These are phyloP conservation scores for Orthosia gothica DNA, from an alignment of 2,888 invertebrate genomes.

Conservation along the genomic window DNA sequence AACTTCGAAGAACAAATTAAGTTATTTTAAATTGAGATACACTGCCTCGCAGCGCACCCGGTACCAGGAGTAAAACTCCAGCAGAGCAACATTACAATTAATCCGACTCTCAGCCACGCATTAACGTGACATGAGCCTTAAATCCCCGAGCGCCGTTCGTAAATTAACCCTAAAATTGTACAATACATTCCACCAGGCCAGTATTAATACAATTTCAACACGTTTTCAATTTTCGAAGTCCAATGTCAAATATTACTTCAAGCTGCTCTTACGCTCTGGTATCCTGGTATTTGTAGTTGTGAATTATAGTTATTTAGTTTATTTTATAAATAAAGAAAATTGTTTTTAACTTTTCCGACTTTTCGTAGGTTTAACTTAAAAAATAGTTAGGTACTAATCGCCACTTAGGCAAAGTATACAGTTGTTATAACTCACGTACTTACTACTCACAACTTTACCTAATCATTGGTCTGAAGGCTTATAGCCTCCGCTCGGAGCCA, in stretches of 20 bases:
- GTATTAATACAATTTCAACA: slow-evolving; percentile 64
- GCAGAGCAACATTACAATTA: slow-evolving; percentile 62
- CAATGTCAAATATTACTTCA: slow-evolving; percentile 47
- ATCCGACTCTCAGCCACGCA: slow-evolving; percentile 60
- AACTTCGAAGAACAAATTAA: slow-evolving; percentile 38
- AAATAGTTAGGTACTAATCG: too few species aligned
- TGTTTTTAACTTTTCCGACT: neutral
- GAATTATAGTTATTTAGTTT: slow-evolving; percentile 17
- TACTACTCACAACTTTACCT: too few species aligned
- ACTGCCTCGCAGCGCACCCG: slow-evolving; percentile 28
- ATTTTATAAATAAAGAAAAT: neutral
- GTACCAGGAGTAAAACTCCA: slow-evolving; percentile 38
- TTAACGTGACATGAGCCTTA: slow-evolving; percentile 62
- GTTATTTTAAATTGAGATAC: slow-evolving; percentile 36
- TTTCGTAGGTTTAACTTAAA: neutral
- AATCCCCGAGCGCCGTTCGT: slow-evolving; percentile 63
- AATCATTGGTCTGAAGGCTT: too few species aligned
- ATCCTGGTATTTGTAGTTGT: slow-evolving; percentile 38
- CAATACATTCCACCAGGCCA: slow-evolving; percentile 58
- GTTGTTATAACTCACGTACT: too few species aligned
- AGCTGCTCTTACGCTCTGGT: slow-evolving; percentile 38
- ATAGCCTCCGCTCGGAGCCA: too few species aligned
- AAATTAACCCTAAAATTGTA: slow-evolving; percentile 66
- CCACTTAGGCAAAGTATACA: too few species aligned
- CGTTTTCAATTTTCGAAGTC: slow-evolving; percentile 60